phyloP scores from a whole-genome alignment of 2,113 vertebrate species.

The Hymenochirus boettgeri region DNA sequence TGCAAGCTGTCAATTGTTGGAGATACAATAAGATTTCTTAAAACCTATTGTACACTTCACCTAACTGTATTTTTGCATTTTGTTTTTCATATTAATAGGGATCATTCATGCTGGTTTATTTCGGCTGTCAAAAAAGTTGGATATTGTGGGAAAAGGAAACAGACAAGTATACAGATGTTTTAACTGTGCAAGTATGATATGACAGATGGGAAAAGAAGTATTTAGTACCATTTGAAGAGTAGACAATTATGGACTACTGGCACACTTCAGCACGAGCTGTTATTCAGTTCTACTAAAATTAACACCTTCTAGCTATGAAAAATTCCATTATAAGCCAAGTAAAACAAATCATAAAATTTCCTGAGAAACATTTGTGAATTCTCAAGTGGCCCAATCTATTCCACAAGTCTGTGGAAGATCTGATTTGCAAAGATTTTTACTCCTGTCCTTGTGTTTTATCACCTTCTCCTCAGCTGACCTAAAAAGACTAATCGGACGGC shows the following conservation, averaged over 20 bases:
- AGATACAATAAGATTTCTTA: conserved; percentile 28
- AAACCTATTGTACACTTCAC: conserved; percentile 24
- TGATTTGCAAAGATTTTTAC: conserved; percentile 13
- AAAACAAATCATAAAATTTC: conserved; percentile 35
- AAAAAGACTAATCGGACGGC: background rate
- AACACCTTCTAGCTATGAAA: conserved; percentile 40
- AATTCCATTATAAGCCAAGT: conserved; percentile 30
- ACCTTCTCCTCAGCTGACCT: conserved; percentile 26
- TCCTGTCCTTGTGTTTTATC: conserved; percentile 17
- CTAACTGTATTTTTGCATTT: conserved; percentile 25
- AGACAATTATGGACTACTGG: conserved; percentile 22
- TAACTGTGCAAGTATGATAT: conserved; percentile 23
- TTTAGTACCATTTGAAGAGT: conserved; percentile 16
- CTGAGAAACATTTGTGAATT: conserved; percentile 24
- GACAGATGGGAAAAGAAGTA: conserved; percentile 30
- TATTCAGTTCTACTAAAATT: conserved; percentile 39
- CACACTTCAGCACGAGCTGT: conserved; percentile 29
- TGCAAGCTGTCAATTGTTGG: conserved; percentile 12
- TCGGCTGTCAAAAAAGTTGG: conserved; percentile 38
- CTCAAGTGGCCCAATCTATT: conserved; percentile 22
- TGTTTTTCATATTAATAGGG: conserved; percentile 30
- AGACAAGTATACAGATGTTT: conserved; percentile 37
- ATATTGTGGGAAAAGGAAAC: conserved; percentile 36
- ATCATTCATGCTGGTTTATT: conserved; percentile 38
- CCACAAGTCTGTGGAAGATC: conserved; percentile 1